Base-by-base conservation (phyloP, 2,797 vertebrate species). In the Chloroceryle inda region DNA sequence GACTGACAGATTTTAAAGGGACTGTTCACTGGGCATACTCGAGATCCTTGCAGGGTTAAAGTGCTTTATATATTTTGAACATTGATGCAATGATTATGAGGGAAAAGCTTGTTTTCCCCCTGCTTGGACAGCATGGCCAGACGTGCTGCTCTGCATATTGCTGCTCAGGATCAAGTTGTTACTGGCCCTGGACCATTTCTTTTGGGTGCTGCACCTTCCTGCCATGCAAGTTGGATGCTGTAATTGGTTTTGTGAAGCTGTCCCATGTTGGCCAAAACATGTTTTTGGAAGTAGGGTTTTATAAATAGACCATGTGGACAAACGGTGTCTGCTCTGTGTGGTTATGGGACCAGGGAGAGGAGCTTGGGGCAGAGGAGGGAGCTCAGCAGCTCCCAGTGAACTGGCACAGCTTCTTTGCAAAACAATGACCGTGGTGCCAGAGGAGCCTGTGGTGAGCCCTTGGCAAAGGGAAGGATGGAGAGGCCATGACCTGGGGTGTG, bases 231-330 rank as follows among this genome's bases (percentile, higher is more conserved):
- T 75, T 91, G 74, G 62, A 71, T 94, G 89, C 92, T 12, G 1
- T 79, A 92, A 95, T 82, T 94, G 92, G 71, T 85, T 38, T 47
- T 15, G 19, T 35, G 81, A 82, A 87, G 74, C 71, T 85, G 93
- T 81, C 81, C 89, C 67, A 40, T 2, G 3, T 92, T 3, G 20
- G 82, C 69, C 2, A 0, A 87, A 89, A 89, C 88, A 59, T 11
- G 71, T 82, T 92, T 83, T 58, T 84, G 83, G 89, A 94, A 95
- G 75, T 69, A 38, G 59, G 47, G 75, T 75, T 95, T 95, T 96
- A 94, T 92, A 94, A 96, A 96, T 95, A 94, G 93, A 76, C 63
- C 0, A 0, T 53, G 20, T 62, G 78, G 94, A 91, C 49, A 85
- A 92, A 92, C 38, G 29, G 5, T 92, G 83, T 91, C 80, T 92